Evolutionary conservation across 2,797 vertebrate genomes (phyloP).

Genomic region (Phrynocephalus forsythii): DNA sequence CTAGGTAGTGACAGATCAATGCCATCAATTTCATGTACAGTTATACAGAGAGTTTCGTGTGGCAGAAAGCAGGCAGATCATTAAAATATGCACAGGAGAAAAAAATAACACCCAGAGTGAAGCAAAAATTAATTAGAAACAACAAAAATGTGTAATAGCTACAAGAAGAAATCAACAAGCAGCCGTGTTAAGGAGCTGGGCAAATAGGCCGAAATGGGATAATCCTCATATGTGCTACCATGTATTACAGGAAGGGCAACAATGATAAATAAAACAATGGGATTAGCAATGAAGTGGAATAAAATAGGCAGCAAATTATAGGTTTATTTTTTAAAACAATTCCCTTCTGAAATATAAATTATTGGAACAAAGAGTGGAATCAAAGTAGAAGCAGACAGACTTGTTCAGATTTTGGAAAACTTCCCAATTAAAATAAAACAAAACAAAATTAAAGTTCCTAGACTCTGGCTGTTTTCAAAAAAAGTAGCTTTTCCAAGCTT

Average conservation of each 20-base stretch:
- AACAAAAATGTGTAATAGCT: not conserved
- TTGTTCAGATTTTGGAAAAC: no score
- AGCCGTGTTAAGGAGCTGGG: not conserved
- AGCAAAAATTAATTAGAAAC: not conserved
- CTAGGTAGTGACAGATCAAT: not conserved
- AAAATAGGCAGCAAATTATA: no score
- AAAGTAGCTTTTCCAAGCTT: no score
- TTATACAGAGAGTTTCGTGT: not conserved
- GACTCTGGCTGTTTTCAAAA: no score
- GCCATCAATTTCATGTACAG: not conserved
- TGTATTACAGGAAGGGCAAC: not conserved
- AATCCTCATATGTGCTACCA: not conserved
- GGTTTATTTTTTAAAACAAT: not conserved
- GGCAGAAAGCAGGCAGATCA: not conserved
- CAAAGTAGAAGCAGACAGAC: not conserved
- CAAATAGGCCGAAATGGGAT: constrained; percentile 3
- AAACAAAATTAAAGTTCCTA: no score
- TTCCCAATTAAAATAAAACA: no score
- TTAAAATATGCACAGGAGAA: not conserved
- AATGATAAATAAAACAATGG: not conserved
- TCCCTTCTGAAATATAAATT: not conserved
- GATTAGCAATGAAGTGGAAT: not conserved
- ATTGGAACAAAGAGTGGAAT: not conserved
- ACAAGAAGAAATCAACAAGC: not conserved
- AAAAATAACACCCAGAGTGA: not conserved